phyloP scores from a whole-genome alignment of 1,140 invertebrate genomes.

The Caenorhabditis inopinata region DNA sequence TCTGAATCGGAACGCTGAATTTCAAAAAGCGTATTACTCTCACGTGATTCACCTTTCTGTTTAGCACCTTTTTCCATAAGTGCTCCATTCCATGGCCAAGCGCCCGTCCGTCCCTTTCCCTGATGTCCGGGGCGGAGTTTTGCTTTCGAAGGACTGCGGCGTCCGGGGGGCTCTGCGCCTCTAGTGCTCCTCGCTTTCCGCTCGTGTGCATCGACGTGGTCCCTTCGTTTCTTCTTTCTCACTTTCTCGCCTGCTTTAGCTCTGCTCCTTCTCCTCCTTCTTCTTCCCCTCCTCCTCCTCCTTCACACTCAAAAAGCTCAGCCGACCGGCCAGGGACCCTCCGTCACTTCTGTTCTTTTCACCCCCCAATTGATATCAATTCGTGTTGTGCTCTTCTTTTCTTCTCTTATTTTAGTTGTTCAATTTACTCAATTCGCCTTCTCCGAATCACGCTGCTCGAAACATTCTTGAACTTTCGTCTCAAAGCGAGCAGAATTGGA shows the following conservation, averaged over 20 bases:
- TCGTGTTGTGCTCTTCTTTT: background rate
- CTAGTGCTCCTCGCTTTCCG: constrained; percentile 15
- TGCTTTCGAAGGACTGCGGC: background rate
- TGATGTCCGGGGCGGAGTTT: constrained; percentile 16
- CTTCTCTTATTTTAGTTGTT: too few relatives aligned
- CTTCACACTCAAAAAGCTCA: background rate
- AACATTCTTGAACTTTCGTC: too few relatives aligned
- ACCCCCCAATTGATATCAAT: constrained; percentile 34
- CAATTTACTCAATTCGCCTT: too few relatives aligned
- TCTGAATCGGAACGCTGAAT: too few relatives aligned
- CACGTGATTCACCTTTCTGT: too few relatives aligned
- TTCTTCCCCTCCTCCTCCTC: background rate
- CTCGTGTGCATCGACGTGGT: constrained; percentile 8
- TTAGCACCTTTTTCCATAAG: too few relatives aligned
- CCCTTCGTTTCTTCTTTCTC: background rate
- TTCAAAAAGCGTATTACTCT: too few relatives aligned
- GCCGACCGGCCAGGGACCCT: background rate
- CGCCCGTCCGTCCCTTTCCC: background rate
- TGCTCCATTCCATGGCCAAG: too few relatives aligned
- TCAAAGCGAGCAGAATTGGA: too few relatives aligned
- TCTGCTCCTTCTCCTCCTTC: background rate
- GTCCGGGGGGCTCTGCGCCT: background rate
- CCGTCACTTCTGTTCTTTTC: constrained; percentile 30
- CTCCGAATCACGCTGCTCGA: too few relatives aligned
- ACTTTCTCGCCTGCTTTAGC: background rate